Evolutionary conservation across 2,888 invertebrate species (phyloP).

Genomic region (Drosophila pegasa): DNA sequence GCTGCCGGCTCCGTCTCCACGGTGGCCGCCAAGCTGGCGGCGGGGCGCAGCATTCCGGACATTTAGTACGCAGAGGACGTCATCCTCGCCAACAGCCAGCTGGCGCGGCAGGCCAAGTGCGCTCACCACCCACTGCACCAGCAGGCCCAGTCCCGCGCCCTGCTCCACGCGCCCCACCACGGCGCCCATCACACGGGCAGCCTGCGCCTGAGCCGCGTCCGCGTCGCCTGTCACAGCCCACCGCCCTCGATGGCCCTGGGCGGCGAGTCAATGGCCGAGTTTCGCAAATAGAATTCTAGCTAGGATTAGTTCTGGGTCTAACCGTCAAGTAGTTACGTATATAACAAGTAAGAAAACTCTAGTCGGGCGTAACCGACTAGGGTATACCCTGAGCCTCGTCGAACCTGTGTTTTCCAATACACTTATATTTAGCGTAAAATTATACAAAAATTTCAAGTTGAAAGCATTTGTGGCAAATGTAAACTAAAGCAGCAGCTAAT

Average conservation of each 20-base stretch:
- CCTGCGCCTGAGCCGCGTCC: constrained; percentile 53
- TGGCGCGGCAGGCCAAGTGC: constrained; percentile 68
- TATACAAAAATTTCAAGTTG: too few species aligned
- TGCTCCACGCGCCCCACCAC: constrained; percentile 22
- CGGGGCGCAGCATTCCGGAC: constrained; percentile 82
- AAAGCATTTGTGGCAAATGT: too few species aligned
- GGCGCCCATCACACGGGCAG: constrained; percentile 52
- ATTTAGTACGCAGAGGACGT: constrained; percentile 85
- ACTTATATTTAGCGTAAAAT: too few species aligned
- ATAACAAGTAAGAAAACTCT: too few species aligned
- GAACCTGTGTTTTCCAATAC: too few species aligned
- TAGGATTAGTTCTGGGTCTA: constrained; percentile 30
- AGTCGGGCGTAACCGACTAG: too few species aligned
- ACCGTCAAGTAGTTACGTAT: constrained; percentile 33
- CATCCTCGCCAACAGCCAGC: constrained; percentile 82
- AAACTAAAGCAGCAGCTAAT: too few species aligned
- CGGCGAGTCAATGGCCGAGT: constrained; percentile 74
- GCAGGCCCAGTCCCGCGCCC: constrained; percentile 41
- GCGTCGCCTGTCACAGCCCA: constrained; percentile 80
- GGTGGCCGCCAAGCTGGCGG: constrained; percentile 53
- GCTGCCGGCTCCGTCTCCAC: constrained; percentile 21
- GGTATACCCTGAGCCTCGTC: too few species aligned
- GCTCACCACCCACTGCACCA: constrained; percentile 69
- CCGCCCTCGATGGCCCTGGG: constrained; percentile 53
- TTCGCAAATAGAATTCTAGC: constrained; percentile 69